phyloP scores from a whole-genome alignment of 2,797 vertebrate genomes.

The Argyrosomus regius region DNA sequence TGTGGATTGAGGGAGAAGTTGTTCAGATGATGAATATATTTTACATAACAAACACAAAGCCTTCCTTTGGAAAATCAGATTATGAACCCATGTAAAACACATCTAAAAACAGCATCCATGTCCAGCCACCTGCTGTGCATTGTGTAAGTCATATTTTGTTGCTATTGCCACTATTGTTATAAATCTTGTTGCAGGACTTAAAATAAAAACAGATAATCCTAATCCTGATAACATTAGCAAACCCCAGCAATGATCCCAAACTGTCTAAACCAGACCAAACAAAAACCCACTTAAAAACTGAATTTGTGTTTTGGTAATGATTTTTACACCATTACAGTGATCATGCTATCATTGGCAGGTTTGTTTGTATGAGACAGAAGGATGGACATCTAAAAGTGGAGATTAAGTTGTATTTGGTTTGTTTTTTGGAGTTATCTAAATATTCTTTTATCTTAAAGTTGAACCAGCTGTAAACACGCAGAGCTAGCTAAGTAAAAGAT shows the following conservation, averaged over 20 bases:
- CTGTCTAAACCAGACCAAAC: background rate
- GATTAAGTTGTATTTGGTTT: background rate
- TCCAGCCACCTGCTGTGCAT: background rate
- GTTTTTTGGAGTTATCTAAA: background rate
- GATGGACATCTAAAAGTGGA: background rate
- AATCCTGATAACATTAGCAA: background rate
- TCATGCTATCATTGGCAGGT: too few relatives aligned
- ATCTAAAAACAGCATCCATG: background rate
- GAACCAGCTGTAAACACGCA: background rate
- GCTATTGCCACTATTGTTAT: background rate
- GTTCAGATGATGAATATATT: background rate
- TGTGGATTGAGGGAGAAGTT: background rate
- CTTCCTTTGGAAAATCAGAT: background rate
- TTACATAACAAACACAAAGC: background rate
- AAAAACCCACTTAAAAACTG: background rate
- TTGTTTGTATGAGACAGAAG: background rate
- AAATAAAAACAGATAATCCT: conserved; percentile 1
- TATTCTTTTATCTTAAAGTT: background rate
- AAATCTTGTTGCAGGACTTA: background rate
- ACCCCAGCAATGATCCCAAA: background rate
- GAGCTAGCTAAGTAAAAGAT: background rate
- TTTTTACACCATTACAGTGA: background rate
- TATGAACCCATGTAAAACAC: background rate
- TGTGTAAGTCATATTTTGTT: background rate
- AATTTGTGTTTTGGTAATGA: background rate